These are phyloP conservation scores for Leucophora obtusa DNA, from an alignment of 2,888 invertebrate genomes.

Conservation along the genomic window DNA sequence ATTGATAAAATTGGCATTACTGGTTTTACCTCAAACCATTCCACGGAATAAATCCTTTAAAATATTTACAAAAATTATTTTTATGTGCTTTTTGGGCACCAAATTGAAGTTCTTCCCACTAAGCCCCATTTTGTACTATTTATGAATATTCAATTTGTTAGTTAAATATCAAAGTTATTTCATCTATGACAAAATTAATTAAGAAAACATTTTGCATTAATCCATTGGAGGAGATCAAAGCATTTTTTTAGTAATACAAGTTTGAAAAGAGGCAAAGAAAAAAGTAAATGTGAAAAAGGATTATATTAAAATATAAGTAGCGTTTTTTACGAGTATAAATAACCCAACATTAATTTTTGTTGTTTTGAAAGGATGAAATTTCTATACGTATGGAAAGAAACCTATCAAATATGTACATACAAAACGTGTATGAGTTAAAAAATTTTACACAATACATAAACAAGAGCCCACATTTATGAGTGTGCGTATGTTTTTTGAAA, in stretches of 20 bases:
- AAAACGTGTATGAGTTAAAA: no score
- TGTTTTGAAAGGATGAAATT: neutral
- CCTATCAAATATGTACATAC: neutral
- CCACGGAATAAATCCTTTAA: no score
- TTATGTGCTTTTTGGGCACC: no score
- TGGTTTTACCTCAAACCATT: no score
- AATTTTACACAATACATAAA: neutral
- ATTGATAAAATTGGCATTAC: no score
- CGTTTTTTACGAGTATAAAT: neutral
- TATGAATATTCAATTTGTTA: neutral
- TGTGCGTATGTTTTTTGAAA: neutral
- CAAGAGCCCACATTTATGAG: neutral
- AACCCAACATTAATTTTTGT: neutral
- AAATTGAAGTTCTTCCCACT: no score
- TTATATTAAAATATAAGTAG: neutral
- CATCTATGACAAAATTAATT: constrained; percentile 31
- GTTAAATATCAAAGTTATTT: constrained; percentile 17
- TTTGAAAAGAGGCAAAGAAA: neutral
- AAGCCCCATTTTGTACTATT: no score
- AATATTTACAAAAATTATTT: no score
- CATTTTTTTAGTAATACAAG: neutral
- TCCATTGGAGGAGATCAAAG: constrained; percentile 26
- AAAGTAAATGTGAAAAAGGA: no score
- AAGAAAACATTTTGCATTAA: constrained; percentile 7
- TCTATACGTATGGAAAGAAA: neutral